A percentile compares a stretch with the other conserved stretches of the same genome.
Conservation (phyloP, 2,888 invertebrate species). For the Ophion obscuratus region DNA sequence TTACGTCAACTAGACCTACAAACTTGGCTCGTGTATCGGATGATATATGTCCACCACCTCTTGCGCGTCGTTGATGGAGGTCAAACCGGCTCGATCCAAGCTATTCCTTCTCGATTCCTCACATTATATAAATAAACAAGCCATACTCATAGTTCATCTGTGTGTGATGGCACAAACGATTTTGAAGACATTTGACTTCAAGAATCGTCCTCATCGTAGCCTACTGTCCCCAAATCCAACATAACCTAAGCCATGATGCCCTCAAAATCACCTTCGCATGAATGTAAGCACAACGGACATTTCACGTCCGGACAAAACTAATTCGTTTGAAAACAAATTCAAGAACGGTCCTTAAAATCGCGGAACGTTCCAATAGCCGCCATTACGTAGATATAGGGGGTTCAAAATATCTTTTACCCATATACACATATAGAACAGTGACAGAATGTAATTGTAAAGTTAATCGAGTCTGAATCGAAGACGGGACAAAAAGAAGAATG, state of each 20-base stretch:
- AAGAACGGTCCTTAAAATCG: no score
- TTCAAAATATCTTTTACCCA: not conserved
- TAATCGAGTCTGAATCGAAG: conserved; percentile 53
- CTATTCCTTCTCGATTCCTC: conserved; percentile 55
- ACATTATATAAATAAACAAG: conserved; percentile 33
- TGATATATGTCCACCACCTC: conserved; percentile 60
- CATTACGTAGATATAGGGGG: no score
- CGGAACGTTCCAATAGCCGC: no score
- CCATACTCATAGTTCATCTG: not conserved
- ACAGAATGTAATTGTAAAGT: conserved; percentile 32
- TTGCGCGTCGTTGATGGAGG: conserved; percentile 37
- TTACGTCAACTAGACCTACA: conserved; percentile 66
- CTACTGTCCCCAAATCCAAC: no score
- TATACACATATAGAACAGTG: not conserved
- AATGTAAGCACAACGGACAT: no score
- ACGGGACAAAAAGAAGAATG: conserved; percentile 32
- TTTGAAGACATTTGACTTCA: not conserved
- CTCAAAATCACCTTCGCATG: no score
- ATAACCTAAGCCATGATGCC: no score
- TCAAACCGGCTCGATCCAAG: conserved; percentile 51
- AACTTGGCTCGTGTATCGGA: conserved; percentile 66
- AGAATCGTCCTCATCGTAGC: not conserved
- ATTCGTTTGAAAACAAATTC: no score
- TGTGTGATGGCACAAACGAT: not conserved
- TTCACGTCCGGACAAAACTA: no score